A percentile compares a stretch with the other conserved stretches of the same genome.
These are phyloP conservation scores for Stenotaenia linearis DNA, from an alignment of 2,888 invertebrate species.

Conservation along the genomic window DNA sequence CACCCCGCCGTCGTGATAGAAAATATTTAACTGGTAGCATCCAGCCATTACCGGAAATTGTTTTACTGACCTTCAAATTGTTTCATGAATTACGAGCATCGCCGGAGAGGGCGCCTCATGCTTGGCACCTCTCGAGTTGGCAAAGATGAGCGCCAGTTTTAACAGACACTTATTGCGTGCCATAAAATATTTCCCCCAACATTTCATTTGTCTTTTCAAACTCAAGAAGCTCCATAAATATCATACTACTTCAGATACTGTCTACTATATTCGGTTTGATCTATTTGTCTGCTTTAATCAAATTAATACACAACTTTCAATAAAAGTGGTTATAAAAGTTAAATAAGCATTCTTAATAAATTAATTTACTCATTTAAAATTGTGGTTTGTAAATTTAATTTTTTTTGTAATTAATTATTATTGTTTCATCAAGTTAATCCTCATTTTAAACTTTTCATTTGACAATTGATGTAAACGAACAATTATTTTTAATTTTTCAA, in stretches of 20 bases:
- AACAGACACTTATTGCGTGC: background rate
- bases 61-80: conserved; percentile 22
- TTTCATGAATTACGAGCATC: conserved; percentile 24
- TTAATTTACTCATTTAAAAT: no score
- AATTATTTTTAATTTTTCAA: no score
- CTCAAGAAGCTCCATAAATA: background rate
- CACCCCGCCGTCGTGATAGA: background rate
- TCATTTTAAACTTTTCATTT: no score
- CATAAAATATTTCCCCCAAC: background rate
- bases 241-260: background rate
- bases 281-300: no score
- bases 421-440: no score
- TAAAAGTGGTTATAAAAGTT: background rate
- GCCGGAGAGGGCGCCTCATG: conserved; percentile 27
- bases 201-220: background rate
- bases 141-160: conserved; percentile 5
- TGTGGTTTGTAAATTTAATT: no score
- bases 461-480: no score
- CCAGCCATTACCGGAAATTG: conserved; percentile 21
- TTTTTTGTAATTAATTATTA: no score
- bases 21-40: background rate
- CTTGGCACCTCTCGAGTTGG: conserved; percentile 24
- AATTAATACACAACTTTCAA: no score
- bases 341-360: no score
- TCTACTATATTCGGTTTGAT: no score